These are phyloP conservation scores for Ariopsis seemanni DNA, from an alignment of 2,113 vertebrate species.

Conservation along the genomic window DNA sequence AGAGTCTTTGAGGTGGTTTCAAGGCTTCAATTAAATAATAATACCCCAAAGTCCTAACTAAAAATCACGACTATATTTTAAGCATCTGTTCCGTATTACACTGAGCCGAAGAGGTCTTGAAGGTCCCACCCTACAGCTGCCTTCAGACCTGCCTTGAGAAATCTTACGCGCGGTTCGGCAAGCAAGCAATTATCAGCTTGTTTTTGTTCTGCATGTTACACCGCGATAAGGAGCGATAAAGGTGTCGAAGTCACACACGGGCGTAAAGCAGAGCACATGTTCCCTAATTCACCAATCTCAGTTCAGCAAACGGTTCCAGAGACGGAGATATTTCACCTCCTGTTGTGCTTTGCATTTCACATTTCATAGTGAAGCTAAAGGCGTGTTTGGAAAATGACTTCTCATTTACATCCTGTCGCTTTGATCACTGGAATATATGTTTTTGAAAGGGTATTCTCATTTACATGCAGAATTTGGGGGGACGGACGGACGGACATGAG, in stretches of 20 bases:
- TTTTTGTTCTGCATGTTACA: slow-evolving; percentile 17
- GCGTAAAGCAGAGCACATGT: background rate
- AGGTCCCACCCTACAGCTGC: background rate
- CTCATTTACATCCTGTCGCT: slow-evolving; percentile 6
- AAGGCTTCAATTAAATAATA: too few relatives aligned
- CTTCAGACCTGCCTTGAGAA: background rate
- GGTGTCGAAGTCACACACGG: background rate
- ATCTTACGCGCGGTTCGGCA: background rate
- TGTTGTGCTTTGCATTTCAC: background rate
- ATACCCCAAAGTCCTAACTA: too few relatives aligned
- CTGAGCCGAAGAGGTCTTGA: background rate
- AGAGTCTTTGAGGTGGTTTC: background rate
- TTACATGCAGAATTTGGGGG: background rate
- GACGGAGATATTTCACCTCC: background rate
- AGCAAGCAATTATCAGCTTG: slow-evolving; percentile 11
- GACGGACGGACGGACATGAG: too few relatives aligned
- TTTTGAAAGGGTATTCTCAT: background rate
- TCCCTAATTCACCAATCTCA: background rate
- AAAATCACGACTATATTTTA: background rate
- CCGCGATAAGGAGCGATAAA: background rate
- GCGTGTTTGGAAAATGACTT: background rate
- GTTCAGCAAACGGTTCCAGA: background rate
- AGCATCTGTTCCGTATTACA: background rate
- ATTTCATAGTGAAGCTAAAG: background rate
- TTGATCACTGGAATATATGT: background rate